Conservation (phyloP, 2,888 invertebrate species). For the Matsumyia berberina region DNA sequence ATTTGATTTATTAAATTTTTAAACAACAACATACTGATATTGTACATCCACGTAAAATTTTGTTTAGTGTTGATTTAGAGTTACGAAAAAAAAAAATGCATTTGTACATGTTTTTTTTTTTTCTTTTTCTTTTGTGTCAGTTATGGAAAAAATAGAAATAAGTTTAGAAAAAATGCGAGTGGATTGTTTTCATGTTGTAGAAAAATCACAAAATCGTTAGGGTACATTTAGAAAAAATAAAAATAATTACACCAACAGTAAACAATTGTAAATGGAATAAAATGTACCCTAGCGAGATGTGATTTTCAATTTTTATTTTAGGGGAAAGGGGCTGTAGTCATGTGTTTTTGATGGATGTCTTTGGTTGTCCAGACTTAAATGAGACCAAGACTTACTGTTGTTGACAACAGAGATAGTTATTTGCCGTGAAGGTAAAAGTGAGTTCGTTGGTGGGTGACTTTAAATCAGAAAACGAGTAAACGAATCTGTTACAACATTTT, state of each 20-base stretch:
- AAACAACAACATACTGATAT: constrained; percentile 58
- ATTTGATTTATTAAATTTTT: constrained; percentile 39
- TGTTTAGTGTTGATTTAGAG: not conserved
- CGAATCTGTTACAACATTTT: too few species aligned
- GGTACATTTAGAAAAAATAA: constrained; percentile 29
- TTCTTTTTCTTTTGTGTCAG: constrained; percentile 19
- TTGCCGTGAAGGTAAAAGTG: too few species aligned
- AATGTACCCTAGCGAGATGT: constrained; percentile 52
- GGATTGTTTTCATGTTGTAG: constrained; percentile 47
- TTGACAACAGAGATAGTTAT: too few species aligned
- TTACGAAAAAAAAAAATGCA: constrained; percentile 25
- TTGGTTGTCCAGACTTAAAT: constrained; percentile 19
- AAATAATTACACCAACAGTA: constrained; percentile 29
- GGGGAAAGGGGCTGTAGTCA: not conserved
- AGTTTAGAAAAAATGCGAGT: constrained; percentile 47
- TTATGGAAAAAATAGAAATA: constrained; percentile 17
- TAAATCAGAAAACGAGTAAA: too few species aligned
- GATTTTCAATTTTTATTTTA: constrained; percentile 22
- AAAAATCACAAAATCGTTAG: constrained; percentile 56
- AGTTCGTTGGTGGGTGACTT: too few species aligned
- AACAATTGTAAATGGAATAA: constrained; percentile 42
- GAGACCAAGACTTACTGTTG: not conserved
- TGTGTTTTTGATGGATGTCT: not conserved
- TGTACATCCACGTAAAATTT: constrained; percentile 57
- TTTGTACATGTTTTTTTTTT: constrained; percentile 59